Base-by-base conservation (phyloP, 2,113 vertebrate species). In the Boleophthalmus pectinirostris region DNA sequence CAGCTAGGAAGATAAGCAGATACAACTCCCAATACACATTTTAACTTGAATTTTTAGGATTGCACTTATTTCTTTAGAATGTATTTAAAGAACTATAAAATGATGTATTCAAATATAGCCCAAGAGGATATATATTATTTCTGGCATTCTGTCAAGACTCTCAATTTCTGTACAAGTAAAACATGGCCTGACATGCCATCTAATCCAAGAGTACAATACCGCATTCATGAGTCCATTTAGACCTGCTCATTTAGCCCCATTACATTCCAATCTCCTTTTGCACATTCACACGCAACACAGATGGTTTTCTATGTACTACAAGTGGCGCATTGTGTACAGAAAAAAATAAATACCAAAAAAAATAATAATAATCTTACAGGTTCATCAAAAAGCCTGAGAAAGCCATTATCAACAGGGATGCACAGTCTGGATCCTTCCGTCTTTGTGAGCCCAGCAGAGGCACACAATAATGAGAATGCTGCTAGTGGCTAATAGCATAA, bases 401-500 rank as follows among this genome's bases (percentile, higher is more conserved):
- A 82, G 3, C 1, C 10, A 68, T 70, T 47, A 73, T 75, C 35
- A 72, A 63, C 58, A 63, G 56, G 43, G 11, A 23, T 11, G 9
- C 63, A 66, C 10, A 66, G 24, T 66, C 13, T 66, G 29, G 5
- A 6, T 24, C 75, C 58, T 24, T 68, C 38, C 23, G 33, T 51
- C 58, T 70, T 49, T 71, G 70, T 81, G 53, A 38, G 20, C 61
- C 66, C 46, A 83, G 43, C 46, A 64, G 72, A 51, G 68, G 74
- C 69, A 5, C 12, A 65, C 69, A 69, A 74, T 75, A 79, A 87
- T 82, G 82, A 82, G 77, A 90, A 88, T 60, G 24, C 77, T 75
- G 33, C 70, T 69, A 73, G 73, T 66, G 72, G 66, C 87, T 84
- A 89, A 89, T 82, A 82, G 79, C 82, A 82, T 88, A 89, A 90